These are phyloP conservation scores for Bucorvus abyssinicus DNA, from an alignment of 2,797 vertebrate genomes.

Conservation along the genomic window DNA sequence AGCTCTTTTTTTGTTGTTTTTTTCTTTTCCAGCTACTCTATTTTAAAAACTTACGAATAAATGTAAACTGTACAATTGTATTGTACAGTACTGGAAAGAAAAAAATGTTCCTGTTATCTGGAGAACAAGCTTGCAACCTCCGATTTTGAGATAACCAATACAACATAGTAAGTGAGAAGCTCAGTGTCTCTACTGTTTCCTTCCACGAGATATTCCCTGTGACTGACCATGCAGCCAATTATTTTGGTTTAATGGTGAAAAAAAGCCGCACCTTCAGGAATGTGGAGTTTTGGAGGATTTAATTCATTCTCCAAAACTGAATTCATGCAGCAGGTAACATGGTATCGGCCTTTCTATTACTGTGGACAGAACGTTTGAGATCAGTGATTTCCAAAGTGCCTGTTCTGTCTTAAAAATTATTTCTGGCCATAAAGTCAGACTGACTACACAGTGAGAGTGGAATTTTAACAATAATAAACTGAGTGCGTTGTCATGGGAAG, in stretches of 20 bases:
- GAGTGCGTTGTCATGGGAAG: not conserved
- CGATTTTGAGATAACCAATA: not conserved
- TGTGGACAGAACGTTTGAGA: not conserved
- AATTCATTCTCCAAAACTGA: not conserved
- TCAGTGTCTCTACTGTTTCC: not conserved
- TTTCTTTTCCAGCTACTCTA: not conserved
- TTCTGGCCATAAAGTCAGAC: not conserved
- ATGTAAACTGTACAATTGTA: too few relatives aligned
- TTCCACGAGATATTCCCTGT: not conserved
- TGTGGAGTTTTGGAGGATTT: not conserved
- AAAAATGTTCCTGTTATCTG: not conserved
- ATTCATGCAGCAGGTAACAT: not conserved
- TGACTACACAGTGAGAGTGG: not conserved
- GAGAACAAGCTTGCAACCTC: not conserved
- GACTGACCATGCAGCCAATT: not conserved
- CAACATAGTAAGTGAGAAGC: not conserved
- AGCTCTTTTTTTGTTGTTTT: not conserved
- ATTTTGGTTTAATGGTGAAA: not conserved
- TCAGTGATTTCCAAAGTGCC: not conserved
- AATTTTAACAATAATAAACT: slow-evolving; percentile 19
- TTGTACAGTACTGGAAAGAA: not conserved
- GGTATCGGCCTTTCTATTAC: not conserved
- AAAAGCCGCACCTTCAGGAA: not conserved
- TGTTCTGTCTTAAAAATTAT: not conserved
- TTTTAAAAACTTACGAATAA: not conserved